Evolutionary conservation across 2,797 vertebrate species (phyloP), one percentile per base, ranked within the genome.

Genomic region (Acanthurus tractus): DNA sequence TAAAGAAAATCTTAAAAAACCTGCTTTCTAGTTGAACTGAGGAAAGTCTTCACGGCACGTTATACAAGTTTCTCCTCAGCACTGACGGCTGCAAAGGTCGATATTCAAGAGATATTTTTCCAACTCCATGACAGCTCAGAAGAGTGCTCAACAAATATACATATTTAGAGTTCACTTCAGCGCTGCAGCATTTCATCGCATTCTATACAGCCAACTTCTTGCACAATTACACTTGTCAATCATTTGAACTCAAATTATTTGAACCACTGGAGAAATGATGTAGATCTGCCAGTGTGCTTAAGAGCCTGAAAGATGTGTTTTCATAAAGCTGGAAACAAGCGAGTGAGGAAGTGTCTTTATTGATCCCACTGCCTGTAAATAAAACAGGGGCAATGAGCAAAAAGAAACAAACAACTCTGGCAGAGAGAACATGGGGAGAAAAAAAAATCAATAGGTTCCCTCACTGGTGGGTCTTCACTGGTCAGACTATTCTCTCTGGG

Each of bases 191-290:
- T 88, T 88, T 90, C 87, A 72, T 86, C 92, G 86, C 72, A 55
- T 90, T 83, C 79, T 82, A 79, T 76, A 82, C 70, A 88, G 80
- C 89, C 81, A 59, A 46, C 63, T 83, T 85, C 54, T 44, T 76
- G 74, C 88, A 89, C 93, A 94, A 95, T 96, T 96, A 94, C 93
- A 93, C 90, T 87, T 93, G 94, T 95, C 95, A 96, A 87, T 96
- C 94, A 94, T 92, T 94, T 92, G 76, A 93, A 83, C 79, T 85
- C 50, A 89, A 90, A 94, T 93, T 54, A 93, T 94, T 91, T 89
- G 86, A 94, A 93, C 90, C 92, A 90, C 81, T 84, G 91, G 93
- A 95, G 90, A 92, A 93, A 93, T 85, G 62, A 93, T 94, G 90
- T 93, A 92, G 92, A 93, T 92, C 85, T 93, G 93, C 86, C 87